Base-by-base conservation (phyloP, 2,888 invertebrate genomes). In the Mimachlamys varia region DNA sequence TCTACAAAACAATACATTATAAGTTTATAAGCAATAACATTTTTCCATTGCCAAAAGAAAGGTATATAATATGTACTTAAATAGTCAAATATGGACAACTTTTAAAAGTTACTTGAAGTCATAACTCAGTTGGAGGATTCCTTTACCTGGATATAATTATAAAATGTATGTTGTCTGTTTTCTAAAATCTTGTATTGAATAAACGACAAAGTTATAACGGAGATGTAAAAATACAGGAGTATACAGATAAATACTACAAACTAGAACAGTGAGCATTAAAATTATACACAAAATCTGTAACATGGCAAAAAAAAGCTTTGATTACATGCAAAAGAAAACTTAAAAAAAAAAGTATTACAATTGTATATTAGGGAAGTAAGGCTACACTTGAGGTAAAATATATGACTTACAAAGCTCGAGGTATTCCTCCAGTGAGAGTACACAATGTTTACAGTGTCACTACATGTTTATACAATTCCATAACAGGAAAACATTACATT, bases 11-110 rank as follows among this genome's bases (percentile, higher is more conserved):
- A 88, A 27, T 88, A 27, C 44, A 88, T 38, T 88, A 7, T 44
- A 44, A 44, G 44, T 44, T 38, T 17, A 44, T 44, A 87, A 38
- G n/a, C 7, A 15, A 22, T 3, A 62, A 62, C 22, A 62, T n/a
- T 62, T 62, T 62, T n/a, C n/a, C 62, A 62, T 22, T 62, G 62
- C 62, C 62, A 62, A 22, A 62, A n/a, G n/a, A 62, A 22, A 62
- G 44, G 44, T 44, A 62, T 62, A 1, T 62, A 62, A 62, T 62
- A 1, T 62, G n/a, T n/a, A 62, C 22, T 22, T 22, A 62, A n/a
- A 22, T 62, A 62, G 10, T 62, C 62, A 62, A 62, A 62, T 22
- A 7, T 62, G 22, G 62, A 62, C 17, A 17, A 22, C 62, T 62
- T 22, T n/a, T 3, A 10, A 22, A 22, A 1, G 22, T 22, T 62